A percentile compares a stretch with the other conserved stretches of the same genome.
These are phyloP conservation scores for Epiperipatus broadwayi DNA, from an alignment of 2,888 invertebrate species.

Conservation along the genomic window DNA sequence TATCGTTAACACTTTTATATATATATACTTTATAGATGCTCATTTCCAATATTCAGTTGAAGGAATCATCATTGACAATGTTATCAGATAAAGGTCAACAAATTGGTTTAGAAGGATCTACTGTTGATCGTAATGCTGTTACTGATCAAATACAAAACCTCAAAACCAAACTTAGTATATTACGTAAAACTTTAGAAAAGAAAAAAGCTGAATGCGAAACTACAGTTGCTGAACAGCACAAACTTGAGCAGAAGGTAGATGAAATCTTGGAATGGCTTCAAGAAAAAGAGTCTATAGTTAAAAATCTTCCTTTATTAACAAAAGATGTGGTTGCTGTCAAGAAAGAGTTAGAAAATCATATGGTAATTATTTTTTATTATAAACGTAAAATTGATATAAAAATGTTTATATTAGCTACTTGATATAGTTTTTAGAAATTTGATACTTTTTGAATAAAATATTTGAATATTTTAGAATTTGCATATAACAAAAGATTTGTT, in stretches of 20 bases:
- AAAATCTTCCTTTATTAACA: constrained; percentile 49
- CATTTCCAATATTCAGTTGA: too few relatives aligned
- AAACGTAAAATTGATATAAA: too few relatives aligned
- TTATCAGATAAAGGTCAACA: constrained; percentile 81
- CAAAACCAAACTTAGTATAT: constrained; percentile 57
- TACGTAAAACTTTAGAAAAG: constrained; percentile 60
- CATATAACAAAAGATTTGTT: too few relatives aligned
- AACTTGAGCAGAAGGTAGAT: constrained; percentile 55
- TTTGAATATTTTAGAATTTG: too few relatives aligned
- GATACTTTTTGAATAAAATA: neutral
- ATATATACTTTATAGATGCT: too few relatives aligned
- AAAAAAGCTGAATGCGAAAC: constrained; percentile 69
- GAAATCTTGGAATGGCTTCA: constrained; percentile 63
- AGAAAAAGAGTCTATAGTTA: constrained; percentile 55
- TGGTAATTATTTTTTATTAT: constrained; percentile 23
- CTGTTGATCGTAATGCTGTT: constrained; percentile 64
- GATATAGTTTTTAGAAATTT: constrained; percentile 1
- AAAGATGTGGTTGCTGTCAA: constrained; percentile 36
- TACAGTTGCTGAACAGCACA: constrained; percentile 67
- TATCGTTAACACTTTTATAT: constrained; percentile 21
- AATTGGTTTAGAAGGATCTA: constrained; percentile 71
- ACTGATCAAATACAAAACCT: constrained; percentile 67
- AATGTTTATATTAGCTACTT: neutral
- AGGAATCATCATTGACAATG: constrained; percentile 54
- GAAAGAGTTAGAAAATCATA: constrained; percentile 55